Evolutionary conservation across 2,797 vertebrate genomes (phyloP).

Genomic region (Mormyrus hasselquistii): DNA sequence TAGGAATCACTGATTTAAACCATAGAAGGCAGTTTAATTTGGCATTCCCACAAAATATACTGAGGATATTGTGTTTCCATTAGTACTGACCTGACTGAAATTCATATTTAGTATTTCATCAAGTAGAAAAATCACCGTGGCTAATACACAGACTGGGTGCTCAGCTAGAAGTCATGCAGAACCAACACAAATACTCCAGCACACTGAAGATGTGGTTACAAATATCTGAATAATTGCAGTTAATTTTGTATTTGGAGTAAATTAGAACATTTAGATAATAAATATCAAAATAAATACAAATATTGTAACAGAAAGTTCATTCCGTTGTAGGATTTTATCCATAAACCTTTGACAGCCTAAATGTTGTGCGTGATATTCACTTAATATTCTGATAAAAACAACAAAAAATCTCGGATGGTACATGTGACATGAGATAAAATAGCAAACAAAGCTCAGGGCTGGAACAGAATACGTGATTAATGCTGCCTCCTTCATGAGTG

Average conservation of each 20-base stretch:
- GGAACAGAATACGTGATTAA: neutral
- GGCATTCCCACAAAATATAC: neutral
- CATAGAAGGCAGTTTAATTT: neutral
- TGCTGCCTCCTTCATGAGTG: conserved; percentile 13
- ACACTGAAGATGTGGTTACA: neutral
- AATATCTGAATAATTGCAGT: neutral
- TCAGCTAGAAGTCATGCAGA: neutral
- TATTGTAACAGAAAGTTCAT: neutral
- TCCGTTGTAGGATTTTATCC: neutral
- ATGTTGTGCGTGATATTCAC: neutral
- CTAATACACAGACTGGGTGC: neutral
- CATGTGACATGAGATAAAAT: neutral
- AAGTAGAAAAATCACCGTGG: neutral
- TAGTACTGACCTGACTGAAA: neutral
- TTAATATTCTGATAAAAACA: neutral
- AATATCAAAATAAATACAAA: conserved; percentile 19
- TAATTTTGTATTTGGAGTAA: neutral
- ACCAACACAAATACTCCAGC: neutral
- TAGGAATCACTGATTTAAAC: neutral
- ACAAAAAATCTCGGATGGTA: neutral
- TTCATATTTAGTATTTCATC: neutral
- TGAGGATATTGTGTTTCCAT: neutral
- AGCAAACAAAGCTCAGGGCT: neutral
- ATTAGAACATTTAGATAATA: conserved; percentile 4
- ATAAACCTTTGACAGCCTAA: neutral